phyloP scores from a whole-genome alignment of 1,140 invertebrate genomes.

The Scaptomyza montana region DNA sequence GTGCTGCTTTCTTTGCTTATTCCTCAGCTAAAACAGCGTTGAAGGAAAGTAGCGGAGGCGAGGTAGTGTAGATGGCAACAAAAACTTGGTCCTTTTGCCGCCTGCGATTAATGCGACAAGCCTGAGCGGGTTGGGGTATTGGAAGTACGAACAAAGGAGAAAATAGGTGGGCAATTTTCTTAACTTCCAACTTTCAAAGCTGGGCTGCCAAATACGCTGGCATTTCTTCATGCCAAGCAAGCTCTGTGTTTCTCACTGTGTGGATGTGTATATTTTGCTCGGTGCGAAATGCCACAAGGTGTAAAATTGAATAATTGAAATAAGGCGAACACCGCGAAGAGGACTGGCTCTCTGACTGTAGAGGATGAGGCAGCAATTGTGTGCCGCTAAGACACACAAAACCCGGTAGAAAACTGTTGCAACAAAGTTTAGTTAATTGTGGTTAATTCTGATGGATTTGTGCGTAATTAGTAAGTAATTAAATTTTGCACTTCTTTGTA shows the following conservation, averaged over 20 bases:
- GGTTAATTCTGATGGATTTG: slow-evolving; percentile 83
- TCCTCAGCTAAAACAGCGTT: slow-evolving; percentile 12
- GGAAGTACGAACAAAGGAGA: no score
- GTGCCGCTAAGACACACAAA: slow-evolving; percentile 30
- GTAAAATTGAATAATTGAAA: slow-evolving; percentile 84
- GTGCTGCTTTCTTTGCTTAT: slow-evolving; percentile 6
- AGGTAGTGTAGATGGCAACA: slow-evolving; percentile 34
- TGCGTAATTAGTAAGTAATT: slow-evolving; percentile 79
- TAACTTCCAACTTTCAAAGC: slow-evolving; percentile 37
- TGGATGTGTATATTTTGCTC: slow-evolving; percentile 39
- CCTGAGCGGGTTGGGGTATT: not conserved
- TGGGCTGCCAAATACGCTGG: slow-evolving; percentile 67
- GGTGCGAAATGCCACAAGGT: slow-evolving; percentile 77
- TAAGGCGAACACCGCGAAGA: slow-evolving; percentile 54
- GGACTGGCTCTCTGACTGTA: not conserved
- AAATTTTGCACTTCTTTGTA: slow-evolving; percentile 53
- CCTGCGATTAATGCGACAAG: slow-evolving; percentile 71
- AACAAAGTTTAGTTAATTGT: slow-evolving; percentile 82
- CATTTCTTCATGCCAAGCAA: slow-evolving; percentile 42
- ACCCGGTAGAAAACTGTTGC: slow-evolving; percentile 50
- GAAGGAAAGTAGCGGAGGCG: not conserved
- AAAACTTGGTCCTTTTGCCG: slow-evolving; percentile 75
- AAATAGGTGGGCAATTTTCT: slow-evolving; percentile 10
- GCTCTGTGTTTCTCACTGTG: slow-evolving; percentile 8
- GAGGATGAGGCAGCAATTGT: slow-evolving; percentile 8